Conservation (phyloP, 1,140 invertebrate genomes). For the Aphis gossypii region DNA sequence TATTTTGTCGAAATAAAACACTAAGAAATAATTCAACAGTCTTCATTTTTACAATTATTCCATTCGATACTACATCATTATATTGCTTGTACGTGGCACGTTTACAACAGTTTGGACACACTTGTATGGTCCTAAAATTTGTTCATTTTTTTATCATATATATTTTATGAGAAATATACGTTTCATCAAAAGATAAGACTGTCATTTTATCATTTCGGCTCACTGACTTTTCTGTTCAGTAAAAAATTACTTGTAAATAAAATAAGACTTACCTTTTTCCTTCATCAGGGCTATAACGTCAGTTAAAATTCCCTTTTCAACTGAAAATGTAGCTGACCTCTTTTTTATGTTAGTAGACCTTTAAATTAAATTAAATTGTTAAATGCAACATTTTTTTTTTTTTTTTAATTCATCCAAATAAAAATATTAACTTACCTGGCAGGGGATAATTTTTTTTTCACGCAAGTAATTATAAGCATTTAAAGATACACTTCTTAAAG, state of each 20-base stretch:
- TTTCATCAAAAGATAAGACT: neutral
- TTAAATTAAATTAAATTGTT: neutral
- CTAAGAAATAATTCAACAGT: no score
- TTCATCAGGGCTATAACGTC: neutral
- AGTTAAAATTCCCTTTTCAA: neutral
- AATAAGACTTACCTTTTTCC: neutral
- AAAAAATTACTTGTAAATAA: neutral
- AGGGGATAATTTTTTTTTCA: neutral
- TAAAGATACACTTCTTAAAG: neutral
- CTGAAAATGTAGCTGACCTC: neutral
- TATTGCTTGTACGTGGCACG: no score
- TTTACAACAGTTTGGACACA: neutral
- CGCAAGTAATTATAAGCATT: neutral
- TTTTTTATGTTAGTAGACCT: neutral
- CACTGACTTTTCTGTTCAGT: neutral
- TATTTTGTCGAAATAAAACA: no score
- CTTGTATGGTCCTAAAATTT: slow-evolving; percentile 16
- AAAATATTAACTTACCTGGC: neutral
- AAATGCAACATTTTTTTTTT: no score
- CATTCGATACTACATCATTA: no score
- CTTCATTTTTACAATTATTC: no score
- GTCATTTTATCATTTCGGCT: neutral
- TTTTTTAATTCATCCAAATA: no score
- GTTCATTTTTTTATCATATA: neutral
- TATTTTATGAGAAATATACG: neutral